phyloP scores from a whole-genome alignment of 1,140 invertebrate genomes.

The Drosophila pseudoananassae region DNA sequence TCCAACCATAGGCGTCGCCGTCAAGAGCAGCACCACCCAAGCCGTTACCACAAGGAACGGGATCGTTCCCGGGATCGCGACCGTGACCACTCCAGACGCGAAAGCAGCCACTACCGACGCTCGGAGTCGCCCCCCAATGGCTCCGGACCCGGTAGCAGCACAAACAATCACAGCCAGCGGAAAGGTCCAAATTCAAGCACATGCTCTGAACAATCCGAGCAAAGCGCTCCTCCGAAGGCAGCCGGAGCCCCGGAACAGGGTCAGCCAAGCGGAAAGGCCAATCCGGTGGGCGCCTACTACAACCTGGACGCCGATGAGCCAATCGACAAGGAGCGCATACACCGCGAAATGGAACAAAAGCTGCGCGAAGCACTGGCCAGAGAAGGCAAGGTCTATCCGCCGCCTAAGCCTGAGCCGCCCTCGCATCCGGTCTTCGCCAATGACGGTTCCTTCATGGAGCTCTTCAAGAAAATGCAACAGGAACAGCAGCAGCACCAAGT shows the following conservation, averaged over 20 bases:
- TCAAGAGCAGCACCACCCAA: not conserved
- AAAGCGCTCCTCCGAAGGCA: constrained; percentile 16
- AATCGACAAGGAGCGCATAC: constrained; percentile 81
- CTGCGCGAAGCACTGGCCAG: constrained; percentile 71
- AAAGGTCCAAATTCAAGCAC: not conserved
- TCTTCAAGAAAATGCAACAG: constrained; percentile 95
- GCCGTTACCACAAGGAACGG: constrained; percentile 18
- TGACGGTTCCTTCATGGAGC: constrained; percentile 94
- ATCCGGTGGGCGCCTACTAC: constrained; percentile 66
- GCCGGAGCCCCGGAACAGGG: constrained; percentile 8
- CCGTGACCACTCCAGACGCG: constrained; percentile 38
- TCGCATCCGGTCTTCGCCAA: constrained; percentile 88
- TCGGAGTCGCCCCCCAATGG: constrained; percentile 26
- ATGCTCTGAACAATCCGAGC: not conserved
- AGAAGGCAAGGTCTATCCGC: constrained; percentile 83
- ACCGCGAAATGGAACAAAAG: constrained; percentile 82
- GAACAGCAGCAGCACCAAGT: constrained; percentile 85
- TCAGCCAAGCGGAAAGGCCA: constrained; percentile 13
- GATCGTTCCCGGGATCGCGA: constrained; percentile 45
- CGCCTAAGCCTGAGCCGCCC: constrained; percentile 75
- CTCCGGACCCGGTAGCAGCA: constrained; percentile 19
- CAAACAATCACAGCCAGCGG: constrained; percentile 25
- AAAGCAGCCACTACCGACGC: constrained; percentile 37
- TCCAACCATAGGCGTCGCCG: not conserved
- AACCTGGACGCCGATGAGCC: constrained; percentile 75